phyloP scores from a whole-genome alignment of 2,888 invertebrate species.

The Meloe dianella region DNA sequence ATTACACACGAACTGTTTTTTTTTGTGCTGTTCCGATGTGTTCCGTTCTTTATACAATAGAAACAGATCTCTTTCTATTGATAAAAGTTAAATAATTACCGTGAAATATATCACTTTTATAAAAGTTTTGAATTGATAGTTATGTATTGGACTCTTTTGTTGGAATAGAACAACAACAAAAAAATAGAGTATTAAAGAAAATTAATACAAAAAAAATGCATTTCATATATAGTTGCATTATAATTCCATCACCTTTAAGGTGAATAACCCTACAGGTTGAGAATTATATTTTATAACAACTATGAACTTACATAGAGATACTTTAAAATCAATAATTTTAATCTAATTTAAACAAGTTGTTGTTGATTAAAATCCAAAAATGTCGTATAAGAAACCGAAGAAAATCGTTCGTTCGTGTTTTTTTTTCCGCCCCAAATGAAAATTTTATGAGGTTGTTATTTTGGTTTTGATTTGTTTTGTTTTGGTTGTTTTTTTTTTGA shows the following conservation, averaged over 20 bases:
- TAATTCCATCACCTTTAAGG: constrained; percentile 10
- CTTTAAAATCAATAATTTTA: not conserved
- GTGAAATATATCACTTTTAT: not conserved
- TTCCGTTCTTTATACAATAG: not conserved
- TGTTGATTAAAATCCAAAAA: not conserved
- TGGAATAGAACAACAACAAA: not conserved
- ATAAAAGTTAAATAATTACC: not conserved
- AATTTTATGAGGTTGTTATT: not conserved
- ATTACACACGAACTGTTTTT: not conserved
- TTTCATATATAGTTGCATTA: constrained; percentile 11
- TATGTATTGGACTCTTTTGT: not conserved
- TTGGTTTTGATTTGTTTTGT: not conserved
- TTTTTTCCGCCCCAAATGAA: too few relatives aligned
- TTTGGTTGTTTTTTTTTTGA: not conserved
- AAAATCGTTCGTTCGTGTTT: too few relatives aligned
- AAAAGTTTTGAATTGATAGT: too few relatives aligned
- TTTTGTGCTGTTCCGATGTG: too few relatives aligned
- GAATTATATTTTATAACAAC: constrained; percentile 6
- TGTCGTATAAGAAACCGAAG: too few relatives aligned
- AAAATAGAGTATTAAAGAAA: not conserved
- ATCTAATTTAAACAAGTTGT: not conserved
- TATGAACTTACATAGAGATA: not conserved
- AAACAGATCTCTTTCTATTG: not conserved
- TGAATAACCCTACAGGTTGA: not conserved
- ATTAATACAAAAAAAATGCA: not conserved